Conservation (phyloP, 2,888 invertebrate species). For the Acrobasis suavella region DNA sequence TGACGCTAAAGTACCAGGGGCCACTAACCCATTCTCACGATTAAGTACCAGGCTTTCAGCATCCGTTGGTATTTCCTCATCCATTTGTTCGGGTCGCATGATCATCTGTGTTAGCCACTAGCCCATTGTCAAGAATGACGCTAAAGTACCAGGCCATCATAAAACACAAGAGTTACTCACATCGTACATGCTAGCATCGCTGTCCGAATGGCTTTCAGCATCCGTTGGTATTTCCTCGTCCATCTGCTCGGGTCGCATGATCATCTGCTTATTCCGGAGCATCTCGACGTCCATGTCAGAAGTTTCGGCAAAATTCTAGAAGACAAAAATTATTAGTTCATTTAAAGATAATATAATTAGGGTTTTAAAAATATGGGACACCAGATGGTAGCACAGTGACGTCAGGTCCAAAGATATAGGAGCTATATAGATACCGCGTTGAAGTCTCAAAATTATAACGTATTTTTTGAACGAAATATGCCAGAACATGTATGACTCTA, state of each 20-base stretch:
- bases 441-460: no score
- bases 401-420: no score
- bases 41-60: constrained; percentile 49
- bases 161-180: constrained; percentile 44
- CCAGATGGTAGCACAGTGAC: no score
- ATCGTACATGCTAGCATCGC: constrained; percentile 59
- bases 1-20: no score
- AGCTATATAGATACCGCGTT: no score
- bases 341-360: no score
- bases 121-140: constrained; percentile 37
- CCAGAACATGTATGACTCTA: no score
- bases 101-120: no score
- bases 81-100: constrained; percentile 63
- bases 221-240: constrained; percentile 66
- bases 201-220: constrained; percentile 47
- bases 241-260: constrained; percentile 63
- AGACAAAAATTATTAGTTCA: neutral
- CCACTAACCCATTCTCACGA: no score
- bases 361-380: no score
- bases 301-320: constrained; percentile 47
- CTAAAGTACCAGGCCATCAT: neutral
- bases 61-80: constrained; percentile 63
- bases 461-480: no score
- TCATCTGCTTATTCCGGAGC: constrained; percentile 40
- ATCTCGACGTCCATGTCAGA: constrained; percentile 40